Evolutionary conservation across 2,113 vertebrate species (phyloP), one percentile per base, ranked within the genome.

Genomic region (Hemibagrus wyckioides): DNA sequence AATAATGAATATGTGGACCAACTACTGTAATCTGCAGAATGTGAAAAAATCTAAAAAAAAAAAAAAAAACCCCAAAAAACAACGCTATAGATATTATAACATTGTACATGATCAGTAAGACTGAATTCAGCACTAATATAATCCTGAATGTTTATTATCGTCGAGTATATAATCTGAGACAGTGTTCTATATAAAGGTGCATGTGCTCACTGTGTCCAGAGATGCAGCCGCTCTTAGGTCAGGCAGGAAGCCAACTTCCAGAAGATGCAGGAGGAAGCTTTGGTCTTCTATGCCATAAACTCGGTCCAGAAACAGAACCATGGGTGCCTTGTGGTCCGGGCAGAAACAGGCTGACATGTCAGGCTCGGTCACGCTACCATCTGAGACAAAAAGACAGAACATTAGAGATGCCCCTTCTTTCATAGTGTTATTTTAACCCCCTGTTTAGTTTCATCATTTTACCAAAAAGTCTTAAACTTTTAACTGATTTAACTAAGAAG

Each of bases 211-310:
- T 90, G 97, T 98, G 89, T 99, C 98, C 89, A 99, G 91, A 82
- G 97, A 97, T 59, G 98, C 97, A 69, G 97, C 97, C 4, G 97
- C 97, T 93, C 96, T 96, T 90, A 99, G 94, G 92, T 99, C 98
- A 19, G 97, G 97, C 90, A 99, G 95, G 93, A 99, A 99, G 86
- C 97, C 98, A 91, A 99, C 97, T 93, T 99, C 98, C 6, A 99
- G 90, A 63, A 99, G 94, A 89, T 99, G 97, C 80, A 99, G 96
- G 65, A 99, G 95, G 82, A 99, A 98, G 87, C 94, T 95, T 94
- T 99, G 98, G 93, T 97, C 97, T 93, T 98, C 97, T 80, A 99
- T 96, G 77, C 98, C 97, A 76, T 99, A 99, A 21, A 99, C 98
- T 56, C 98, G 95, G 91, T 99, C 98, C 94, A 99, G 92, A 92